Percentiles rank a stretch among this genome's conserved stretches.
phyloP scores from a whole-genome alignment of 2,797 vertebrate genomes.

The Malurus splendens region DNA sequence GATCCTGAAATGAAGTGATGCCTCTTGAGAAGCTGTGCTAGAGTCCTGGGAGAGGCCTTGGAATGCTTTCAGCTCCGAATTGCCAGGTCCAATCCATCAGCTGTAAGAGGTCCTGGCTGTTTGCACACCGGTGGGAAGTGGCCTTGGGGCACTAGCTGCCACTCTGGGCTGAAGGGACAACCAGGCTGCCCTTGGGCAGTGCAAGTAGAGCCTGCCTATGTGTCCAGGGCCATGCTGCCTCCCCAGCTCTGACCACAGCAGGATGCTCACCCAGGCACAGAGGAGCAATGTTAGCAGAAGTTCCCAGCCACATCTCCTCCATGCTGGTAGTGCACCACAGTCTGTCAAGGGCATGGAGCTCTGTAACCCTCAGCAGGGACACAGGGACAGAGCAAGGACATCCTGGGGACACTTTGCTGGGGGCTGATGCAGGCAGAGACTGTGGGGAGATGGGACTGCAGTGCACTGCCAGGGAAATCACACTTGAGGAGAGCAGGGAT shows the following conservation, averaged over 20 bases:
- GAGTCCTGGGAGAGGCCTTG: not conserved
- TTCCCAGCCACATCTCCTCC: not conserved
- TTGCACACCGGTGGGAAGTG: accelerated
- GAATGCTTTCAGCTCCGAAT: not conserved
- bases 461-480: not conserved
- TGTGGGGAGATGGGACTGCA: not conserved
- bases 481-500: not conserved
- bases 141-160: not conserved
- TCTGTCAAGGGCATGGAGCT: not conserved
- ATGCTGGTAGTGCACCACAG: not conserved
- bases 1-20: not conserved
- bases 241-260: accelerated
- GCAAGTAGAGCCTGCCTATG: not conserved
- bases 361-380: not conserved
- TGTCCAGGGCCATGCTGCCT: not conserved
- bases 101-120: not conserved
- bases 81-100: not conserved
- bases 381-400: not conserved
- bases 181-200: not conserved
- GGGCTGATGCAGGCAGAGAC: not conserved
- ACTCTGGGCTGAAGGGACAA: not conserved
- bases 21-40: not conserved
- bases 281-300: not conserved
- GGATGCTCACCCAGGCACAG: not conserved
- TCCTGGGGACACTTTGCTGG: not conserved